Conservation (phyloP, 2,888 invertebrate species). For the Synergus japonicus region DNA sequence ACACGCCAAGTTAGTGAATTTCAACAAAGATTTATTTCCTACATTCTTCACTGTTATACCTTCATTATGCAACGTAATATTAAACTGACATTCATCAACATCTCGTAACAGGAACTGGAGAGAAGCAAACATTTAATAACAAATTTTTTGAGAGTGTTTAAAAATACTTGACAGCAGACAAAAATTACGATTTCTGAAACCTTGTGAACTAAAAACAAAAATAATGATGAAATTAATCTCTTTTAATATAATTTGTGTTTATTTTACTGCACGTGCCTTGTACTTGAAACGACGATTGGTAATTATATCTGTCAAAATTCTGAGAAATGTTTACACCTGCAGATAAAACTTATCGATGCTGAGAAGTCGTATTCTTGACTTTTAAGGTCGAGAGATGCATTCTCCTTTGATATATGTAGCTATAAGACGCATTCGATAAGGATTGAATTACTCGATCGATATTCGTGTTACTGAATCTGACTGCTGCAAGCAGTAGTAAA, state of each 20-base stretch:
- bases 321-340: not conserved
- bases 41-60: constrained; percentile 15
- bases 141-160: not conserved
- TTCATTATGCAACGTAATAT: constrained; percentile 20
- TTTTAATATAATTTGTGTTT: not conserved
- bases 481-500: constrained; percentile 18
- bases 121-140: not conserved
- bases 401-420: not conserved
- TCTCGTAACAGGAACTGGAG: constrained; percentile 4
- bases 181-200: not conserved
- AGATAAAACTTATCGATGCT: not conserved
- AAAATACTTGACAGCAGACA: not conserved
- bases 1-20: not conserved
- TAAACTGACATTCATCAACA: not conserved
- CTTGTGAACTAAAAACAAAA: not conserved
- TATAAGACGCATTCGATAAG: constrained; percentile 39
- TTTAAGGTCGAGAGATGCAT: not conserved
- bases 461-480: constrained; percentile 1
- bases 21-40: constrained; percentile 18
- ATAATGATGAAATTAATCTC: not conserved
- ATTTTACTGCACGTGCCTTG: not conserved
- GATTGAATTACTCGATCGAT: constrained; percentile 45
- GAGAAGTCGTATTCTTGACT: not conserved
- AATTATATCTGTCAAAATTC: not conserved
- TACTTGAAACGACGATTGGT: not conserved